Base-by-base conservation (phyloP, 1,140 invertebrate species). In the Temnothorax curvispinosus region DNA sequence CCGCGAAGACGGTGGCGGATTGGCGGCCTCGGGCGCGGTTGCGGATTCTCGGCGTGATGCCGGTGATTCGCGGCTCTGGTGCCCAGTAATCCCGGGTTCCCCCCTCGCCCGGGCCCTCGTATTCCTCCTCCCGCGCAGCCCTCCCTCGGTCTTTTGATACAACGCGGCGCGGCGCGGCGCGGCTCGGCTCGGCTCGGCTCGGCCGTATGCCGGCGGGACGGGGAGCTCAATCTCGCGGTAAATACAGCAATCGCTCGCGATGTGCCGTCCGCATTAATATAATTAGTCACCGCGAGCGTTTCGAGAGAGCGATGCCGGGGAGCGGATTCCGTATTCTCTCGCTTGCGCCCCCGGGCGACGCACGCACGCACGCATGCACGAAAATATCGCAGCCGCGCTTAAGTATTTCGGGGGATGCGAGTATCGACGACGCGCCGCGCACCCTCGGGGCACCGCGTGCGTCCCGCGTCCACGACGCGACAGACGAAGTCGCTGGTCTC, bases 281-380 rank as follows among this genome's bases (percentile, higher is more conserved):
- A 95, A 95, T 95, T 95, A 95, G 94, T 95, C 93, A 95, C 94
- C 95, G 94, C 94, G 93, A 95, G 93, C 93, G 92, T 11, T 72
- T 89, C 88, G 88, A 91, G 92, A 13, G 50, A 93, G 90, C 91
- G 87, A 86, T 89, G 88, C 77, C 88, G 69, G 81, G 82, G 86
- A 89, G 88, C 82, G 85, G 88, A 78, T 82, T 89, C 56, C 56
- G 21, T 9, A n/a, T 27, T 27, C 27, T 18, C 56, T 21, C 54
- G 41, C 67, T 32, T 54, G 41, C 65, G 74, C 80, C 80, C 60
- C 62, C 77, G 65, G 89, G 82, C 88, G 81, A 71, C 41, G 76
- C 74, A 86, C 69, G 65, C 74, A 86, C 69, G 65, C 67, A 76
- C 54, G 75, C 72, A 86, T 54, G 44, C 50, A 81, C 62, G 76